Conservation (phyloP, 1,140 invertebrate species). For the Cardiocondyla obscurior region DNA sequence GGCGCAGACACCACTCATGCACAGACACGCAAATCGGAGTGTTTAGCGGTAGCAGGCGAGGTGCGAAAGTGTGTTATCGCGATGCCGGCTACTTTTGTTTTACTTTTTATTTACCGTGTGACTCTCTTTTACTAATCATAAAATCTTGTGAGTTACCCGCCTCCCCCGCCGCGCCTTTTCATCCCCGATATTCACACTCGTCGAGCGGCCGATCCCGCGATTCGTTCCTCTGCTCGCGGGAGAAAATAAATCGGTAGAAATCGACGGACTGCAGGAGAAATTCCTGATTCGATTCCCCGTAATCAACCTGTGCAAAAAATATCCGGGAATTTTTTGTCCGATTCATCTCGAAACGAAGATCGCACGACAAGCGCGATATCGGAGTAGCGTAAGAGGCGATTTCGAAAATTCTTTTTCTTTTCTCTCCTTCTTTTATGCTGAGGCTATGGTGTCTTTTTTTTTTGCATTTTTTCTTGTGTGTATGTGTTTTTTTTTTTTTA, state of each 20-base stretch:
- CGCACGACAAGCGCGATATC: constrained; percentile 1
- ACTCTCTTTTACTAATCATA: constrained; percentile 16
- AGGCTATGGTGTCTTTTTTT: constrained; percentile 36
- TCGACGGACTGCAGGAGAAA: not conserved
- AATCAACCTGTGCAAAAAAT: constrained; percentile 36
- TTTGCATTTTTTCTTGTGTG: not conserved
- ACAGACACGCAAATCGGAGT: constrained; percentile 13
- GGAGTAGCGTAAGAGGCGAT: constrained; percentile 27
- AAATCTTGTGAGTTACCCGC: constrained; percentile 1
- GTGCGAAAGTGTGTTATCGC: constrained; percentile 60
- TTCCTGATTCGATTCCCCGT: constrained; percentile 19
- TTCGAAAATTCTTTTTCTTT: not conserved
- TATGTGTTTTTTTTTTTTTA: too few relatives aligned
- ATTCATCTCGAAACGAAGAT: not conserved
- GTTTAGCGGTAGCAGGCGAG: constrained; percentile 49
- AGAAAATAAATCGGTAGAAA: constrained; percentile 6
- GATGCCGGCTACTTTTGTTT: too few relatives aligned
- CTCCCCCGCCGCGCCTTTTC: not conserved
- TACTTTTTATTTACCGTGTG: constrained; percentile 45
- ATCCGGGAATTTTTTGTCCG: not conserved
- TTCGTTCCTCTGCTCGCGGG: constrained; percentile 5
- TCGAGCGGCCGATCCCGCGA: not conserved
- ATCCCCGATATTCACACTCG: not conserved
- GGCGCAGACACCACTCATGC: not conserved
- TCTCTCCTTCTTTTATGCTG: constrained; percentile 9